These are phyloP conservation scores for Thymallus thymallus DNA, from an alignment of 2,113 vertebrate genomes.

Conservation along the genomic window DNA sequence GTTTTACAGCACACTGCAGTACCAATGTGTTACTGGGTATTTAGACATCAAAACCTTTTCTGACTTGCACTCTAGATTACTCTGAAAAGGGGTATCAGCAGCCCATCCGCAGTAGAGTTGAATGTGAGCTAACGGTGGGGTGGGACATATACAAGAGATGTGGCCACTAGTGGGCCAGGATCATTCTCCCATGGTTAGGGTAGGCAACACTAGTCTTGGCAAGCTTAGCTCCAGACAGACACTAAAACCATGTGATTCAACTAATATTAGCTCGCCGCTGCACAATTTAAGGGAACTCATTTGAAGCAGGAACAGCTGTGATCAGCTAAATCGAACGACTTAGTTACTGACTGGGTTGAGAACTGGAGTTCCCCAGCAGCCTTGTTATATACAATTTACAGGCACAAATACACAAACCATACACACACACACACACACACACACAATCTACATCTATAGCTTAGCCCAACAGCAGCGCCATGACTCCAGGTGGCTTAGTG, in stretches of 20 bases:
- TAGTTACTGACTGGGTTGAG: background rate
- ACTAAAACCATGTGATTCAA: background rate
- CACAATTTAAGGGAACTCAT: background rate
- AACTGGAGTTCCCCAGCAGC: background rate
- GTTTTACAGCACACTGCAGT: background rate
- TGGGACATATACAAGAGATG: background rate
- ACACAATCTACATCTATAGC: background rate
- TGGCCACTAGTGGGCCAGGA: background rate
- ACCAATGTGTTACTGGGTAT: constrained; percentile 1
- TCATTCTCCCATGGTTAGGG: background rate
- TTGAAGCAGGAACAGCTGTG: background rate
- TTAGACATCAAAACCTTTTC: background rate
- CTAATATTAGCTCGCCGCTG: background rate
- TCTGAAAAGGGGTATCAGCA: background rate
- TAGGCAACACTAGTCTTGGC: background rate
- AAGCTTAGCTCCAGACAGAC: background rate
- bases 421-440: constrained; percentile 1
- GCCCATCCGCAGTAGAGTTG: background rate
- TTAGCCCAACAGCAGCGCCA: background rate
- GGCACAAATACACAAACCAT: background rate
- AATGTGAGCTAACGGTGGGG: background rate
- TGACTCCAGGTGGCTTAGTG: background rate
- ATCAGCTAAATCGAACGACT: background rate
- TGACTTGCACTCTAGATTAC: background rate
- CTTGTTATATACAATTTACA: constrained; percentile 2